phyloP scores from a whole-genome alignment of 2,113 vertebrate genomes.

The Psilopsiagon aurifrons region DNA sequence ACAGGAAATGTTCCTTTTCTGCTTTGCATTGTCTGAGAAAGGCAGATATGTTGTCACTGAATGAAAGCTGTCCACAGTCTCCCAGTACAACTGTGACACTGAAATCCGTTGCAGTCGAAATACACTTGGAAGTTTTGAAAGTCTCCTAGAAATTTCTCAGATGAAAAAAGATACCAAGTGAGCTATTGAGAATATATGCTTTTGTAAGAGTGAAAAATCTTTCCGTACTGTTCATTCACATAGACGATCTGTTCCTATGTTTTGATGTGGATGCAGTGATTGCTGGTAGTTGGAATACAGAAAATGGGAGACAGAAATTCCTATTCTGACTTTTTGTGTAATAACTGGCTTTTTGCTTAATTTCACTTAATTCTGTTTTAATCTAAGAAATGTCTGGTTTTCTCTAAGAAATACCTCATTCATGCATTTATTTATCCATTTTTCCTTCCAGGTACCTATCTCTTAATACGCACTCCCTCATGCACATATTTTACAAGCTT shows the following conservation, averaged over 20 bases:
- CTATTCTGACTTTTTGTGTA: neutral
- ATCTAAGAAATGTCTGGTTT: neutral
- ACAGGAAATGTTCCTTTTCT: neutral
- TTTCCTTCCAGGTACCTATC: neutral
- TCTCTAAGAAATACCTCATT: neutral
- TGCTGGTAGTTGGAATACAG: neutral
- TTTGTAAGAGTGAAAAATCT: neutral
- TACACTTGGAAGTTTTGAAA: neutral
- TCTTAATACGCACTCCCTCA: neutral
- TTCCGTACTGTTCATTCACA: neutral
- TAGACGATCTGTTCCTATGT: neutral
- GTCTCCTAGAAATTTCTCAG: neutral
- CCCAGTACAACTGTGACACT: neutral
- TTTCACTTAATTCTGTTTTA: neutral
- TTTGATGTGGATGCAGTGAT: neutral
- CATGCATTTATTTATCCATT: neutral
- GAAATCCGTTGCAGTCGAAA: neutral
- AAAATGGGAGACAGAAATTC: neutral
- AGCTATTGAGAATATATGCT: neutral
- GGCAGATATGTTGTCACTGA: neutral
- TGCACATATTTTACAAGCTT: neutral
- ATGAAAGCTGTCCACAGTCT: neutral
- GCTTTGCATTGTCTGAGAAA: neutral
- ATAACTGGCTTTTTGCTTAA: neutral
- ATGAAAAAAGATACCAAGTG: neutral